Percentiles rank a stretch among this genome's conserved stretches.
These are phyloP conservation scores for Syndactyla subalaris DNA, from an alignment of 2,797 vertebrate genomes.

Conservation along the genomic window DNA sequence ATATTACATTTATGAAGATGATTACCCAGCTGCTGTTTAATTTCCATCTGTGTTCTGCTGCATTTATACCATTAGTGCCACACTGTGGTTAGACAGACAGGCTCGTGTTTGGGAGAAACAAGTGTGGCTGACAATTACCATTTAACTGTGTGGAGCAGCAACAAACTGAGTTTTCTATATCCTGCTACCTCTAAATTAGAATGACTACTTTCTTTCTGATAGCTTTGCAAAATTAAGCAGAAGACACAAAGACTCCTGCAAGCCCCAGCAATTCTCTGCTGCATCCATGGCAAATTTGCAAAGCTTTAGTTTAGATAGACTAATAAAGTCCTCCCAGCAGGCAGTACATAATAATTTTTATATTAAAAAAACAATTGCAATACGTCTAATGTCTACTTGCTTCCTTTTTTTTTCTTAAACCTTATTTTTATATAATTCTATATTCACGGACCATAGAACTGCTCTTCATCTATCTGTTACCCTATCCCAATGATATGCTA, in stretches of 20 bases:
- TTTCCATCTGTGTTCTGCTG: conserved; percentile 60
- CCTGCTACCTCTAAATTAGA: not conserved
- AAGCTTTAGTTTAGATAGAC: not conserved
- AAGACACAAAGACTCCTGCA: not conserved
- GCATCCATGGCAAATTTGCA: not conserved
- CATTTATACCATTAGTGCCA: conserved; percentile 64
- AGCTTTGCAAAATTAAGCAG: not conserved
- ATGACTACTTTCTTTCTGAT: not conserved
- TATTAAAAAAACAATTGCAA: not conserved
- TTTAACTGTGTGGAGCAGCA: not conserved
- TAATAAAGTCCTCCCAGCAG: not conserved
- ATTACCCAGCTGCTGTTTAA: conserved; percentile 56
- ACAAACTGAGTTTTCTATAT: not conserved
- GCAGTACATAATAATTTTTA: not conserved
- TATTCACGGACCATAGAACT: not conserved
- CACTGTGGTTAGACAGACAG: conserved; percentile 60
- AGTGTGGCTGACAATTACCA: not conserved
- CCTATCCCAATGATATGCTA: not conserved
- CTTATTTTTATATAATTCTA: not conserved
- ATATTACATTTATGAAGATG: conserved; percentile 64
- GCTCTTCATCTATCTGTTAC: not conserved
- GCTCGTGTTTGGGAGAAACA: not conserved
- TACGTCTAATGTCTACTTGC: not conserved
- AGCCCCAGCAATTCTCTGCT: not conserved
- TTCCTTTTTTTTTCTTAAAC: not conserved